Evolutionary conservation across 2,888 invertebrate genomes (phyloP), one percentile per base, ranked within the genome.

Genomic region (Drosophila falleni): DNA sequence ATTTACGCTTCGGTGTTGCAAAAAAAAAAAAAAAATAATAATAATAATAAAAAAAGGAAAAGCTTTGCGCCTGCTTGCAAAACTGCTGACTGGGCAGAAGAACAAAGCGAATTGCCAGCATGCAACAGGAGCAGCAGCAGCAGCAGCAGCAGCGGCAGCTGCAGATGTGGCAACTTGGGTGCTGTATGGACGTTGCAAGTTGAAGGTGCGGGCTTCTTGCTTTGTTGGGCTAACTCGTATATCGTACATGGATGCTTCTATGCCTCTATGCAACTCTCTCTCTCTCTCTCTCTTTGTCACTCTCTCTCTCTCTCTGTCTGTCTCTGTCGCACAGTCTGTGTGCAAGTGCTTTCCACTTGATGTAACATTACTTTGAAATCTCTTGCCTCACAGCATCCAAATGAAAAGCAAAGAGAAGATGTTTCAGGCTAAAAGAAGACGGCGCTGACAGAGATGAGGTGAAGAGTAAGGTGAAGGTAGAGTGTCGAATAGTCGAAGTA

Each of bases 301-400:
- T 51, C n/a, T n/a, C 31, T 10, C 8, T 13, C 35, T n/a, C n/a
- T 5, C 35, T n/a, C 49, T 51, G 39, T 51, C 47, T 56, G 60
- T 65, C 46, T 39, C 50, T 58, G 46, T 66, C 63, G 54, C 51
- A 3, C 13, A 13, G 60, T 71, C 74, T 80, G 74, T 81, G 87
- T 71, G 82, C 81, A 85, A 87, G 89, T 87, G 87, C 80, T 87
- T 89, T 89, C 89, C 87, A 85, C 85, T 85, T 87, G 86, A 89
- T 87, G 89, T 89, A 86, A 87, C 87, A 89, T 86, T 86, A 87
- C 86, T 86, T 86, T 89, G 86, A 86, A 89, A 86, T 87, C 85
- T 79, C 74, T 79, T 73, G 80, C 81, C 76, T 60, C 74, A 72
- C 86, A 81, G 76, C 66, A 63, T 39, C 70, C 80, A 81, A 86